These are phyloP conservation scores for Tricholauxania praeusta DNA, from an alignment of 2,888 invertebrate genomes.

Conservation along the genomic window DNA sequence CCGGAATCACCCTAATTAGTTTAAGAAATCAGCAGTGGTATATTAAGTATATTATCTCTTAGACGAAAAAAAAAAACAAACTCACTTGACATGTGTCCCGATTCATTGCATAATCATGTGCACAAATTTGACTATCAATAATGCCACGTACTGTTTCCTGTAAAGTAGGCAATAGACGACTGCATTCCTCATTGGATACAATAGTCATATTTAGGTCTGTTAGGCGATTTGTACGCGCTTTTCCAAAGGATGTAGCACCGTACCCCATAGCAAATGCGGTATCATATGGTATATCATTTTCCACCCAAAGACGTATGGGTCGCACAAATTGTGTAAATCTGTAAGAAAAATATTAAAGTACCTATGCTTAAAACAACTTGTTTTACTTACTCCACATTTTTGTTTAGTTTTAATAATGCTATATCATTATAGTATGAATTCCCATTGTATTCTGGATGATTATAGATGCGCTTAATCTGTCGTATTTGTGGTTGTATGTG, in stretches of 20 bases:
- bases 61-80: neutral
- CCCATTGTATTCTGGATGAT: slow-evolving; percentile 55
- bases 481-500: slow-evolving; percentile 55
- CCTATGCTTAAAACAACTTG: neutral
- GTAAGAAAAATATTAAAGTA: neutral
- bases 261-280: slow-evolving; percentile 74
- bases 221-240: slow-evolving; percentile 59
- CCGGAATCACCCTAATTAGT: slow-evolving; percentile 62
- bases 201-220: slow-evolving; percentile 62
- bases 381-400: slow-evolving; percentile 56
- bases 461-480: slow-evolving; percentile 50
- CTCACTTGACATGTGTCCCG: slow-evolving; percentile 63
- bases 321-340: slow-evolving; percentile 65
- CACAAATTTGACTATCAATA: slow-evolving; percentile 62
- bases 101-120: slow-evolving; percentile 57
- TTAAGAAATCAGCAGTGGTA: no score
- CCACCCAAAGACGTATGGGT: slow-evolving; percentile 73
- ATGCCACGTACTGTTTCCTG: slow-evolving; percentile 57
- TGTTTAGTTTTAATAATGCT: slow-evolving; percentile 55
- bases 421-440: slow-evolving; percentile 60
- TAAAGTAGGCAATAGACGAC: slow-evolving; percentile 52
- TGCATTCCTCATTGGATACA: slow-evolving; percentile 60
- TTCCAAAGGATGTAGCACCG: slow-evolving; percentile 70
- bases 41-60: neutral
- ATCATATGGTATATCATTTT: slow-evolving; percentile 59